These are phyloP conservation scores for Eristalis pertinax DNA, from an alignment of 2,888 invertebrate genomes.

Conservation along the genomic window DNA sequence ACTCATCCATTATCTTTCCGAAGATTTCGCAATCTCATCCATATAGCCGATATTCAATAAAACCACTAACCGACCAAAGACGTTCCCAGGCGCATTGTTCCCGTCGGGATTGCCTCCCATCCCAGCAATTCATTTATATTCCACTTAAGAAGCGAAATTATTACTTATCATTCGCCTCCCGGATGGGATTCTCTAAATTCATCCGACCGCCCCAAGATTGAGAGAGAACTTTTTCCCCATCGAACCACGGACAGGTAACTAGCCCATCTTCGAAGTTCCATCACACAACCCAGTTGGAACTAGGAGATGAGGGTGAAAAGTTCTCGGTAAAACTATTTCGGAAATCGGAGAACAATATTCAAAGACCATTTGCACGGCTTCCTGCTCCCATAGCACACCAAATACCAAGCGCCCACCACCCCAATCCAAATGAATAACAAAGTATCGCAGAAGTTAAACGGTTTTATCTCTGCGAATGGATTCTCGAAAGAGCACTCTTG, in stretches of 20 bases:
- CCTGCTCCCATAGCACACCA: conserved; percentile 3
- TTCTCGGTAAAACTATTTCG: conserved; percentile 51
- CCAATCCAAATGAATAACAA: conserved; percentile 58
- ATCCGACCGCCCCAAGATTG: conserved; percentile 30
- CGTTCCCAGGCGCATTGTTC: neutral
- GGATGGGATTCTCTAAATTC: conserved; percentile 54
- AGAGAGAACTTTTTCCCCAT: conserved; percentile 45
- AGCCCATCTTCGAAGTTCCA: conserved; percentile 38
- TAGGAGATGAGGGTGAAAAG: conserved; percentile 35
- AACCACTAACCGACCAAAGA: neutral
- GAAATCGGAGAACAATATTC: conserved; percentile 66
- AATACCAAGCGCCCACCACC: neutral
- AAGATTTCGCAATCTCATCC: too few relatives aligned
- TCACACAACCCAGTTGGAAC: conserved; percentile 30
- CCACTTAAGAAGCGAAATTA: conserved; percentile 43
- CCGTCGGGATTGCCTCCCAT: neutral
- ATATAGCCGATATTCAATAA: neutral
- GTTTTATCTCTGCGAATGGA: conserved; percentile 68
- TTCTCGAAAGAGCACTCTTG: conserved; percentile 57
- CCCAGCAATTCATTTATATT: conserved; percentile 43
- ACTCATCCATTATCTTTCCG: too few relatives aligned
- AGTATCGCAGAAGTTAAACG: conserved; percentile 69
- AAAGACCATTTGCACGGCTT: conserved; percentile 41
- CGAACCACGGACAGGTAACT: conserved; percentile 27
- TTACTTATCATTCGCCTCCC: conserved; percentile 63